Evolutionary conservation across 2,113 vertebrate species (phyloP).

Genomic region (Dasyprocta punctata): DNA sequence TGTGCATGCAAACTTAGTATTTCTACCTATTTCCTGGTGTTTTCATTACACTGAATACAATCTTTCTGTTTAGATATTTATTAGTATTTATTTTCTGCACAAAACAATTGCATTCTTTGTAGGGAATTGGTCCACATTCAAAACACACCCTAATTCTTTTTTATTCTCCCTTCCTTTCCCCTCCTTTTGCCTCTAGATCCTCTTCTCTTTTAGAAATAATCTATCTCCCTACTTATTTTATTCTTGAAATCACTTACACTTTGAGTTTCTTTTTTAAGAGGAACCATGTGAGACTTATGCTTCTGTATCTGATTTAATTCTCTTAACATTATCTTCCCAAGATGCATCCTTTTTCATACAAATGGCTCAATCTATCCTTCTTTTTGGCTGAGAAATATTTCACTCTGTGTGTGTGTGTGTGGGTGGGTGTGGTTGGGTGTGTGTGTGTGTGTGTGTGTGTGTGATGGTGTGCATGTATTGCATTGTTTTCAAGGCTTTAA

Average conservation of each 20-base stretch:
- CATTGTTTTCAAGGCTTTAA: not conserved
- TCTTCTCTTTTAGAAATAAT: not conserved
- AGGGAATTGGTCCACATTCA: not conserved
- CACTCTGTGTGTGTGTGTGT: accelerated
- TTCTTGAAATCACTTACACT: too few species aligned
- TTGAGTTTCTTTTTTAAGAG: not conserved
- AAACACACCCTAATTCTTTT: not conserved
- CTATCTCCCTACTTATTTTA: not conserved
- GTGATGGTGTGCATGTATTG: not conserved
- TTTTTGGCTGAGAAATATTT: not conserved
- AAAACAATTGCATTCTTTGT: not conserved
- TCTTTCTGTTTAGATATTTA: not conserved
- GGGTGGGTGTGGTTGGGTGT: too few species aligned
- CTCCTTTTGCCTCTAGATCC: too few species aligned
- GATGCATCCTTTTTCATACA: not conserved
- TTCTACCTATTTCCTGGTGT: not conserved
- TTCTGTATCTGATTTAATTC: not conserved
- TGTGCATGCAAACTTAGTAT: not conserved
- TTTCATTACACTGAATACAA: not conserved
- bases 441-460: too few species aligned
- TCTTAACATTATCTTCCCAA: not conserved
- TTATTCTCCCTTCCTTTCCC: too few species aligned
- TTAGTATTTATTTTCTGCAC: not conserved
- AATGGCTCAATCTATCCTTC: not conserved
- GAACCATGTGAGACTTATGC: not conserved